Evolutionary conservation across 2,888 invertebrate genomes (phyloP).

Genomic region (Xiphydria camelus): DNA sequence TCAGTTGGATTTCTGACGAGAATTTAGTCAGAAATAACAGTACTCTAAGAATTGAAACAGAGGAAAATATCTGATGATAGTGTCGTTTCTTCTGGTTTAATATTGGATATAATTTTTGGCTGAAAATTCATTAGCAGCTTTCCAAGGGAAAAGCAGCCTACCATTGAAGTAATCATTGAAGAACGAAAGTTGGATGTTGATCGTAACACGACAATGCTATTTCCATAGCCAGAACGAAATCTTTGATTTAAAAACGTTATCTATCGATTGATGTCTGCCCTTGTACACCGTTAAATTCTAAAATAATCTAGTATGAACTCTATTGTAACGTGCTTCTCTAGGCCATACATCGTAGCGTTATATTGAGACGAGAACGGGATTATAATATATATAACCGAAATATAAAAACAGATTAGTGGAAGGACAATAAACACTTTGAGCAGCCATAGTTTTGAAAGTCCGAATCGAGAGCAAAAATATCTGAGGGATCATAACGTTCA

Average conservation of each 20-base stretch:
- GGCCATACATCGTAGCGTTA: not conserved
- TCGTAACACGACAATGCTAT: too few relatives aligned
- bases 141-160: not conserved
- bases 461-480: too few relatives aligned
- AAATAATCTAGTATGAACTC: constrained; percentile 4
- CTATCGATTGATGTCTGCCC: too few relatives aligned
- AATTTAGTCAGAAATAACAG: too few relatives aligned
- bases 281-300: constrained; percentile 3
- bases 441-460: constrained; percentile 17
- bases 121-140: not conserved
- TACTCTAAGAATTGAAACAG: too few relatives aligned
- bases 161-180: not conserved
- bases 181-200: too few relatives aligned
- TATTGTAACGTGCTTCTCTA: not conserved
- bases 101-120: not conserved
- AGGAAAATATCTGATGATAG: too few relatives aligned
- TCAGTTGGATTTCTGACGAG: too few relatives aligned
- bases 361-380: not conserved
- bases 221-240: too few relatives aligned
- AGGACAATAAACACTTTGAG: constrained; percentile 34
- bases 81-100: too few relatives aligned
- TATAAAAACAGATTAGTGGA: constrained; percentile 32
- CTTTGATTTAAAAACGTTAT: too few relatives aligned
- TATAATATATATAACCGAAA: constrained; percentile 10
- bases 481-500: too few relatives aligned